Base-by-base conservation (phyloP, 2,888 invertebrate species). In the Ormyrus pomaceus region DNA sequence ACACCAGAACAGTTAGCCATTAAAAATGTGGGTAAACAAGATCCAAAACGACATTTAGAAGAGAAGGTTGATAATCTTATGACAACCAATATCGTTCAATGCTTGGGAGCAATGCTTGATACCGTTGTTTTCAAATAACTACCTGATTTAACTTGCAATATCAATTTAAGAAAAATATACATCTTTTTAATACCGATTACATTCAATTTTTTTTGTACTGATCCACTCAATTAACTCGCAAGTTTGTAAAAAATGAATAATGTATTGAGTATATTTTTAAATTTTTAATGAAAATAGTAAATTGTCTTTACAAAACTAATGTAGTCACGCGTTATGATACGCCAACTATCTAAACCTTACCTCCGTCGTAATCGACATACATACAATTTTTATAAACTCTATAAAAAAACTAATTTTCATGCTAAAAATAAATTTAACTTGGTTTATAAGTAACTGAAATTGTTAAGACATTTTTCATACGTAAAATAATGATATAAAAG, bases 1-100 rank as follows among this genome's bases (percentile, higher is more conserved):
- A 99, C 99, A 5, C 97, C 98, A 0, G 99, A 99, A 91, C 99
- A 99, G 91, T 92, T 99, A 91, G 99, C 99, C 34, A 99, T 99
- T 88, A 99, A 99, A 91, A 99, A 99, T 92, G 99, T 99, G 81
- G 99, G 99, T 75, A 99, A 97, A 91, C 96, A 98, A 91, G 99
- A 99, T 91, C 99, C 99, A 45, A 99, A 99, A 92, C 94, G 99
- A 85, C 99, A 99, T 94, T 93, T 99, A 91, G 99, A 99, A 91
- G 99, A 99, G 91, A 98, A 99, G 92, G 99, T 99, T 34, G 98
- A 98, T 91, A 95, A 96, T 81, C 93, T 99, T 74, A 98, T 99
- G 98, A 96, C 98, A 75, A 96, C 97, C 85, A 99, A 99, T 91
- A 99, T 99, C 91, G 98, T 98, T 77, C 99, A 99, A 92, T 97